A percentile compares a stretch with the other conserved stretches of the same genome.
phyloP scores from a whole-genome alignment of 2,888 invertebrate species.

The Chironomus tentans region DNA sequence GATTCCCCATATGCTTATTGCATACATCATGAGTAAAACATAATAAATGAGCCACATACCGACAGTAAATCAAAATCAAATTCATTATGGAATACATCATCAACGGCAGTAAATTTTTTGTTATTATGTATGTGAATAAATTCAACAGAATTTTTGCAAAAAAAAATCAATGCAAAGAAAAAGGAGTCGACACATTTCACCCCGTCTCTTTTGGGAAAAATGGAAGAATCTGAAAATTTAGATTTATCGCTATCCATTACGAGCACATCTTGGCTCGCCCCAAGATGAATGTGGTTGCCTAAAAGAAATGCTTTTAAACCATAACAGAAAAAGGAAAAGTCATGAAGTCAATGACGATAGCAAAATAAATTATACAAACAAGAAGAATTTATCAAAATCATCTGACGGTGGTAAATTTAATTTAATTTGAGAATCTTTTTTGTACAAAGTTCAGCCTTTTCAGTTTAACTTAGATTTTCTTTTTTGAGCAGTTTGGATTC shows the following conservation, averaged over 20 bases:
- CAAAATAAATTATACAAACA: background rate
- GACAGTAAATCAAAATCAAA: conserved; percentile 17
- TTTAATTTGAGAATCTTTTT: background rate
- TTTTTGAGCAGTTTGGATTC: too few relatives aligned
- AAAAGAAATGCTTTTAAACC: background rate
- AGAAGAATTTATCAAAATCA: background rate
- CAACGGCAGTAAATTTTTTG: background rate
- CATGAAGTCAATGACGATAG: background rate
- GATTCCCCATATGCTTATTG: too few relatives aligned
- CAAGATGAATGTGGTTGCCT: background rate
- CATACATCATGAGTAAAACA: too few relatives aligned
- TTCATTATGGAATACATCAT: conserved; percentile 8
- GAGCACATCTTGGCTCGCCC: background rate
- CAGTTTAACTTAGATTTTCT: too few relatives aligned
- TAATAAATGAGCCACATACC: background rate
- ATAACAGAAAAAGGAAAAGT: background rate
- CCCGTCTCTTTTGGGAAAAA: background rate
- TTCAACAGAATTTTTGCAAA: background rate
- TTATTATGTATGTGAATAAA: too few relatives aligned
- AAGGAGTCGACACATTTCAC: background rate
- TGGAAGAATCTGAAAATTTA: background rate
- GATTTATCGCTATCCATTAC: conserved; percentile 14
- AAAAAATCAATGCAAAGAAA: background rate
- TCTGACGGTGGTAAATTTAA: background rate
- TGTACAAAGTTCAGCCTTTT: too few relatives aligned